Conservation (phyloP, 2,113 vertebrate species). For the Ia io region DNA sequence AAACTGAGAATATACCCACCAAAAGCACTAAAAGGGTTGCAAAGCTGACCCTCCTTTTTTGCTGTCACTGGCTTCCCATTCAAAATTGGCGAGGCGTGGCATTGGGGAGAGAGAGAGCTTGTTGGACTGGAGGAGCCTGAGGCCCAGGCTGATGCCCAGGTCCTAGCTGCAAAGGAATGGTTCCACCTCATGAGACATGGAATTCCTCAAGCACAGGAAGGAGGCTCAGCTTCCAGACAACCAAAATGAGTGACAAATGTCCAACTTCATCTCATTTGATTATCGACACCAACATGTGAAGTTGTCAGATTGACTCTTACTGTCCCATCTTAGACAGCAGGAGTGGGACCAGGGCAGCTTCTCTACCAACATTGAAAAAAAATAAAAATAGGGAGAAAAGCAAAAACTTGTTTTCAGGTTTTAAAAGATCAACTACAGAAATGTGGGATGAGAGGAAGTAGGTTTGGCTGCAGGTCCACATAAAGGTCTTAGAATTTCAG, state of each 20-base stretch:
- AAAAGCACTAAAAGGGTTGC: background rate
- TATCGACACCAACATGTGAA: background rate
- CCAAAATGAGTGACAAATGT: conserved; percentile 3
- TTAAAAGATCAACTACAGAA: background rate
- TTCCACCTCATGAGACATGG: background rate
- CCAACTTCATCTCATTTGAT: background rate
- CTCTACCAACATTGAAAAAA: background rate
- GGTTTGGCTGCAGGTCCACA: background rate
- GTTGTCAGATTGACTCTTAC: background rate
- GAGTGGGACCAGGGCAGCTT: background rate
- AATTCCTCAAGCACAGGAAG: conserved; percentile 28
- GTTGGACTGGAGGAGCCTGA: background rate
- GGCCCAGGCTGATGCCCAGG: background rate
- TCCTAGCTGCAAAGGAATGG: background rate
- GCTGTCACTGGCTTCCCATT: background rate
- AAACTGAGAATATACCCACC: background rate
- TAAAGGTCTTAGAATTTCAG: background rate
- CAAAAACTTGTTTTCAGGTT: background rate
- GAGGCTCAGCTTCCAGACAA: background rate
- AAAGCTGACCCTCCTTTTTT: background rate
- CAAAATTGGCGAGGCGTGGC: background rate
- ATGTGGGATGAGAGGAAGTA: background rate
- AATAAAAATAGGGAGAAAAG: background rate
- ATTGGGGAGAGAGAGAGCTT: fast-evolving
- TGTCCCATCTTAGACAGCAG: background rate